A percentile compares a stretch with the other conserved stretches of the same genome.
phyloP scores from a whole-genome alignment of 2,797 vertebrate genomes.

The Lagocephalus sceleratus region DNA sequence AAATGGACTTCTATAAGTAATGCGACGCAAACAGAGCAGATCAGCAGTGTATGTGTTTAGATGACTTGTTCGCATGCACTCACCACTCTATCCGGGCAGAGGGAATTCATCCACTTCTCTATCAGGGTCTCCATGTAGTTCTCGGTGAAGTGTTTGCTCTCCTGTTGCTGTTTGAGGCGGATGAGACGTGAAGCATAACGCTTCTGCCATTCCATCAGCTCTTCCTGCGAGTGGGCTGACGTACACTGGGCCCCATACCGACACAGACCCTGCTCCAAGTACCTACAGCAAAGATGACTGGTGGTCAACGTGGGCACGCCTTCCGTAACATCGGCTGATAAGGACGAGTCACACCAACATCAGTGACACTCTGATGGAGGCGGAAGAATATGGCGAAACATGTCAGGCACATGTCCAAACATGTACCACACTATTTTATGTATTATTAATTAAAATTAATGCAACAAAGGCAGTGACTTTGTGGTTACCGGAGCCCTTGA shows the following conservation, averaged over 20 bases:
- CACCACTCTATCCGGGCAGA: conserved; percentile 98
- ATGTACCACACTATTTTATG: too few relatives aligned
- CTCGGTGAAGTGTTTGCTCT: conserved; percentile 93
- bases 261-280: conserved; percentile 96
- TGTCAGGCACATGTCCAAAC: too few relatives aligned
- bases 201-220: conserved; percentile 97
- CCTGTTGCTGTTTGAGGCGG: conserved; percentile 94
- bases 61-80: conserved; percentile 16
- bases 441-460: too few relatives aligned
- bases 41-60: background rate
- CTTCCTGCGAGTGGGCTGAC: conserved; percentile 97
- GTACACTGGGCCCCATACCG: conserved; percentile 98
- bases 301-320: too few relatives aligned
- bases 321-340: too few relatives aligned
- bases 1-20: background rate
- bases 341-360: too few relatives aligned
- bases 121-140: conserved; percentile 99
- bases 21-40: background rate
- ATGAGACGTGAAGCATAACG: conserved; percentile 96
- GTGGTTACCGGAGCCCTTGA: too few relatives aligned
- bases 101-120: conserved; percentile 99
- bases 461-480: too few relatives aligned
- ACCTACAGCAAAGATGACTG: conserved; percentile 70
- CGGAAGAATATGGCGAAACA: too few relatives aligned
- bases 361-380: too few relatives aligned